phyloP scores from a whole-genome alignment of 92 coral and sea anemone genomes.

The Actinostola sp. region DNA sequence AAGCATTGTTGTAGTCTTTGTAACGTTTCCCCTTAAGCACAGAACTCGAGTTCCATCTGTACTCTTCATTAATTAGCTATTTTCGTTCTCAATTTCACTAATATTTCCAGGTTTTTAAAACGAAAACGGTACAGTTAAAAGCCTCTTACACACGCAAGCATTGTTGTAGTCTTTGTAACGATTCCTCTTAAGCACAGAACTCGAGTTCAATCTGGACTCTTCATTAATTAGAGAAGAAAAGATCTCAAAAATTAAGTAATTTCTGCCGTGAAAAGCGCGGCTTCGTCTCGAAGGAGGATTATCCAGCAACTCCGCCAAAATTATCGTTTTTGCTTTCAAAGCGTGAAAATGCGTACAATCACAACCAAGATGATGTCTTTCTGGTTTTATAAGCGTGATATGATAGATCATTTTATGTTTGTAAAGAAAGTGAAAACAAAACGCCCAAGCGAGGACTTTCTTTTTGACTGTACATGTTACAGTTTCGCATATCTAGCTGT shows the following conservation, averaged over 20 bases:
- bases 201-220: not conserved
- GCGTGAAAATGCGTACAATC: no score
- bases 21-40: not conserved
- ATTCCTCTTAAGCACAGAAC: not conserved
- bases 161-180: not conserved
- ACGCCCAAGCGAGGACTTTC: not conserved
- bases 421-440: not conserved
- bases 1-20: not conserved
- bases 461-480: not conserved
- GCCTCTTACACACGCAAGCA: conserved; percentile 1
- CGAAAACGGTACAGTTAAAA: not conserved
- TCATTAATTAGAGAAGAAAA: not conserved
- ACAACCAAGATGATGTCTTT: not conserved
- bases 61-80: not conserved
- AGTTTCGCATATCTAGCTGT: not conserved
- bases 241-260: not conserved
- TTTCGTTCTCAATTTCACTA: not conserved
- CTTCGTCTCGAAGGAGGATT: no score
- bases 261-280: no score
- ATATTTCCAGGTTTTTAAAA: conserved; percentile 8
- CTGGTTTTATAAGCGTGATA: conserved; percentile 11
- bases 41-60: not conserved
- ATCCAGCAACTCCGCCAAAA: no score
- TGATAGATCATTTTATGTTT: not conserved
- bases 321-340: no score